phyloP scores from a whole-genome alignment of 2,797 vertebrate species.

The Rhinichthys osculus region DNA sequence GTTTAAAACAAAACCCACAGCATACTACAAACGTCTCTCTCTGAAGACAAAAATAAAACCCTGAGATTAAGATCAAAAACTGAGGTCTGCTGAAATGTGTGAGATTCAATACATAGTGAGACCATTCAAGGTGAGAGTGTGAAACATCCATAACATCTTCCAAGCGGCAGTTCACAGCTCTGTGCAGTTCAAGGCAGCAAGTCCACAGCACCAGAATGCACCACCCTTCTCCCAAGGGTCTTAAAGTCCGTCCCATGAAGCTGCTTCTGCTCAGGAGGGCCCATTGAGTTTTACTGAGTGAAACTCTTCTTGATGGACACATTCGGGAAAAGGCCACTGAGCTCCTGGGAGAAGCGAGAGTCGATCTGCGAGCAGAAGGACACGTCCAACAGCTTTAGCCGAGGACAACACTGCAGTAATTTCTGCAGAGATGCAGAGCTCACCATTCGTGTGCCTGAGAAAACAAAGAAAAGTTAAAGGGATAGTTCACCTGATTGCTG shows the following conservation, averaged over 20 bases:
- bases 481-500: background rate
- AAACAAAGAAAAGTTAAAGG: background rate
- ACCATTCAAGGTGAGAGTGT: constrained; percentile 10
- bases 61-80: constrained; percentile 75
- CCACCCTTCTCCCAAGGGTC: background rate
- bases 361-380: constrained; percentile 99
- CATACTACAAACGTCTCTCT: constrained; percentile 16
- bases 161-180: constrained; percentile 28
- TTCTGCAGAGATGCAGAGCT: constrained; percentile 89
- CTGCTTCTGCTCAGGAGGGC: background rate
- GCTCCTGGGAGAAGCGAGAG: constrained; percentile 89
- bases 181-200: constrained; percentile 35
- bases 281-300: constrained; percentile 85
- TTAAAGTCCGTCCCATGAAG: background rate
- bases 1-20: constrained; percentile 44
- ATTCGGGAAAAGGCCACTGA: constrained; percentile 87
- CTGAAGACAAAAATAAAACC: constrained; percentile 66
- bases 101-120: constrained; percentile 31
- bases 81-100: constrained; percentile 44
- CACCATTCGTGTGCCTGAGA: constrained; percentile 93
- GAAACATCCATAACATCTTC: constrained; percentile 21
- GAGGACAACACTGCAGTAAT: constrained; percentile 91
- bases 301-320: constrained; percentile 98
- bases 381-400: constrained; percentile 90
- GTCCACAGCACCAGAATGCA: constrained; percentile 32